Conservation (phyloP, 1,140 invertebrate genomes). For the Cyphomyrmex costatus region DNA sequence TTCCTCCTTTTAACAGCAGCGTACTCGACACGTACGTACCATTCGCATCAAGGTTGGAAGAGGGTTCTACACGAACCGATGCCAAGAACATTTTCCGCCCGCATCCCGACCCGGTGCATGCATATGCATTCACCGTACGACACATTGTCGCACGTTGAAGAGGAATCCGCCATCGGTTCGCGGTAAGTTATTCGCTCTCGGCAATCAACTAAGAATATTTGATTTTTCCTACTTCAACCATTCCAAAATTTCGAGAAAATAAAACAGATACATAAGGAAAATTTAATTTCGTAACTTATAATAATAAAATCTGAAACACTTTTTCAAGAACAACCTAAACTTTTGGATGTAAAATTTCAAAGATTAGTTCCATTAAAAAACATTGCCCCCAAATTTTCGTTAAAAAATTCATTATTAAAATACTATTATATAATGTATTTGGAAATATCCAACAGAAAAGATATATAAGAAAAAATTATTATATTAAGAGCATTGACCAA, state of each 20-base stretch:
- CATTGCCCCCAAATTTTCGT: neutral
- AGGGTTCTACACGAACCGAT: conserved; percentile 55
- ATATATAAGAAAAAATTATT: neutral
- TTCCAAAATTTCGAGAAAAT: conserved; percentile 10
- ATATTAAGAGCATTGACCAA: too few species aligned
- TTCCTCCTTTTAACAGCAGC: conserved; percentile 41
- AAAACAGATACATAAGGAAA: neutral
- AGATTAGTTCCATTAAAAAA: neutral
- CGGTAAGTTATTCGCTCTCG: conserved; percentile 34
- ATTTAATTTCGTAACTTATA: neutral
- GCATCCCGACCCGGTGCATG: conserved; percentile 38
- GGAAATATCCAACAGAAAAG: neutral
- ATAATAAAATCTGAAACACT: neutral
- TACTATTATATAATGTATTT: neutral
- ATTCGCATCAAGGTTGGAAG: conserved; percentile 59
- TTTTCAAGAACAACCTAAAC: neutral
- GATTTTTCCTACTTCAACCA: neutral
- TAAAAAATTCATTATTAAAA: neutral
- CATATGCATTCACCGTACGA: conserved; percentile 66
- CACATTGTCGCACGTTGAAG: conserved; percentile 59
- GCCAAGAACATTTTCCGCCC: conserved; percentile 50
- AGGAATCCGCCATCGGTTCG: conserved; percentile 36
- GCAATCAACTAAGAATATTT: conserved; percentile 26
- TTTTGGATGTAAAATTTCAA: neutral
- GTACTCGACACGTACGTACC: conserved; percentile 70